Conservation (phyloP, 2,888 invertebrate genomes). For the Alviniconcha strummeri region DNA sequence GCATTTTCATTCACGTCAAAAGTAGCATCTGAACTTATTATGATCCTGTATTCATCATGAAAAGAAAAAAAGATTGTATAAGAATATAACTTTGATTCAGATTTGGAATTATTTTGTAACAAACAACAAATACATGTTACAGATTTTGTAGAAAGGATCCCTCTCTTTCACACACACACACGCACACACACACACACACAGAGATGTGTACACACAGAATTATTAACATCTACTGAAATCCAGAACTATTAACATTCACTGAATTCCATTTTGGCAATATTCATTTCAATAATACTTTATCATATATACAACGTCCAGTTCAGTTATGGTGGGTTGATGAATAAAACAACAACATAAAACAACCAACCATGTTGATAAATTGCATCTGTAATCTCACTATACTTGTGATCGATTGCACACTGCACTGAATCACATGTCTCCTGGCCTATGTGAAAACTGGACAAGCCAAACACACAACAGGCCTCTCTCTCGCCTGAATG, state of each 20-base stretch:
- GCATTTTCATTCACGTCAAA: background rate
- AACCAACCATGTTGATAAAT: background rate
- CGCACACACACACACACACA: background rate
- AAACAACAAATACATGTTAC: too few relatives aligned
- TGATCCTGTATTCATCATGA: background rate
- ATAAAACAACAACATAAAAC: background rate
- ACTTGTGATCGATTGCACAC: too few relatives aligned
- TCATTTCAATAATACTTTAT: background rate
- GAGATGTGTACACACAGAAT: background rate
- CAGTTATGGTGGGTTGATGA: too few relatives aligned
- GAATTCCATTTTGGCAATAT: background rate
- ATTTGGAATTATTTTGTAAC: too few relatives aligned
- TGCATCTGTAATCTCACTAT: too few relatives aligned
- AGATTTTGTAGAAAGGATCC: background rate
- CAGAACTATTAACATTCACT: background rate
- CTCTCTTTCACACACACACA: background rate
- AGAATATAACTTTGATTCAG: too few relatives aligned
- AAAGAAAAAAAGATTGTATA: background rate
- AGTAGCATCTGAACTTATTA: background rate
- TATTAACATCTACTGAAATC: background rate
- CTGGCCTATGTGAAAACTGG: too few relatives aligned
- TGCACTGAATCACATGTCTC: too few relatives aligned
- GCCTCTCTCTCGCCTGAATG: too few relatives aligned
- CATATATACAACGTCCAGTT: background rate
- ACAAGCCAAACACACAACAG: too few relatives aligned